Evolutionary conservation across 2,888 invertebrate species (phyloP).

Genomic region (Schizotus pectinicornis): DNA sequence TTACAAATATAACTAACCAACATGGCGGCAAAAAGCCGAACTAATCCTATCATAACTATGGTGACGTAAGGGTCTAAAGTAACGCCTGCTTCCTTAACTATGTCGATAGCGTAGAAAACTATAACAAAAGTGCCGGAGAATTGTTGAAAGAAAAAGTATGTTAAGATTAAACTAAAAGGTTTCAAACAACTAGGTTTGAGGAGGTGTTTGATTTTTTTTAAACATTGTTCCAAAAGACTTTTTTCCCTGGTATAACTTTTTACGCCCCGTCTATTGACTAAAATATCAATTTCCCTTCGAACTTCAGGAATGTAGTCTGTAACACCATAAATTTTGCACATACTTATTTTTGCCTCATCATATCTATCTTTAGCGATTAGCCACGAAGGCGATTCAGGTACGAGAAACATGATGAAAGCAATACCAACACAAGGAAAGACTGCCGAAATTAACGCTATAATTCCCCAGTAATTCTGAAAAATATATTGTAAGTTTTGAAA

Average conservation of each 20-base stretch:
- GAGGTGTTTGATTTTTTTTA: slow-evolving; percentile 48
- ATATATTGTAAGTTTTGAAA: slow-evolving; percentile 12
- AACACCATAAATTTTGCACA: slow-evolving; percentile 58
- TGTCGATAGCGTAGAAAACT: slow-evolving; percentile 64
- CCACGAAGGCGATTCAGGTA: slow-evolving; percentile 66
- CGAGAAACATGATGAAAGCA: slow-evolving; percentile 52
- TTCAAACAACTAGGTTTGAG: slow-evolving; percentile 56
- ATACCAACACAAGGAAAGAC: slow-evolving; percentile 58
- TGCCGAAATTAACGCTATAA: slow-evolving; percentile 57
- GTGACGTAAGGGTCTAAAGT: slow-evolving; percentile 59
- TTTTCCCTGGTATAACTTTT: slow-evolving; percentile 33
- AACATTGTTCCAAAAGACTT: slow-evolving; percentile 34
- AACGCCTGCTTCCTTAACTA: slow-evolving; percentile 60
- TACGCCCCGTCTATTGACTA: slow-evolving; percentile 39
- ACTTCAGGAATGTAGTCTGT: slow-evolving; percentile 41
- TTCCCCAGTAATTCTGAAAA: slow-evolving; percentile 59
- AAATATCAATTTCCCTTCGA: slow-evolving; percentile 45
- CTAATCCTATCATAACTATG: slow-evolving; percentile 61
- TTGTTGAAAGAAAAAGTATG: slow-evolving; percentile 66
- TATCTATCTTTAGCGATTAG: slow-evolving; percentile 58
- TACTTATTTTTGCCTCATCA: slow-evolving; percentile 58
- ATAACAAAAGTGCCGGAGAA: slow-evolving; percentile 64
- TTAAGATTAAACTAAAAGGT: slow-evolving; percentile 60
- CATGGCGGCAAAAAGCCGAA: slow-evolving; percentile 58
- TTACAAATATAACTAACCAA: slow-evolving; percentile 60